Evolutionary conservation across 2,113 vertebrate species (phyloP), one percentile per base, ranked within the genome.

Genomic region (Rattus norvegicus): DNA sequence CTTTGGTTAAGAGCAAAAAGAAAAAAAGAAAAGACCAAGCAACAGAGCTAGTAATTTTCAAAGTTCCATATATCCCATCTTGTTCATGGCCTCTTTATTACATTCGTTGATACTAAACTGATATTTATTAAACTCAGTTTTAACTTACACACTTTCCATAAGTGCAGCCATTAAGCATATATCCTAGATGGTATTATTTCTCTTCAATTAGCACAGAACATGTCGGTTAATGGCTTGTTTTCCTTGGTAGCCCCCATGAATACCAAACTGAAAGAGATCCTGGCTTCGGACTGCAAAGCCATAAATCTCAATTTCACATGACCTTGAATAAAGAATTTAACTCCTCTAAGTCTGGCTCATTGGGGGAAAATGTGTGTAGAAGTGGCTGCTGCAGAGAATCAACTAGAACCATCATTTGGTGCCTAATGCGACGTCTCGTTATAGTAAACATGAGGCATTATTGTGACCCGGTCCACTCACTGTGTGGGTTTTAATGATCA

Each of bases 191-290:
- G 0, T 43, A 10, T 22, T 52, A 1, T 13, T 70, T 84, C 11
- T 33, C 49, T 76, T 75, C 28, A 84, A 28, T 22, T 90, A 93
- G 5, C 63, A 92, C 30, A 67, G 65, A 61, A 96, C 79, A 93
- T 43, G 2, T 49, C 81, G 67, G 12, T 28, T 76, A 49, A 52
- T 76, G 26, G 19, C 43, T 77, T 65, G 59, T 28, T 93, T 67
- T 85, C 56, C 12, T 76, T 77, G 30, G 83, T 93, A 81, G 11
- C 63, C 49, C n/a, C 49, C 79, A 67, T 49, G 7, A 79, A 65
- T 88, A 95, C 69, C 65, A 73, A 92, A 77, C 30, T 17, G 28
- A 85, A 36, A 63, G 49, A 95, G 52, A 94, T 83, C 20, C 69
- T 33, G 75, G 77, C 3, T 69, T 96, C 72, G 43, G 33, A 76